Base-by-base conservation (phyloP, 2,797 vertebrate genomes). In the Spheniscus humboldti region DNA sequence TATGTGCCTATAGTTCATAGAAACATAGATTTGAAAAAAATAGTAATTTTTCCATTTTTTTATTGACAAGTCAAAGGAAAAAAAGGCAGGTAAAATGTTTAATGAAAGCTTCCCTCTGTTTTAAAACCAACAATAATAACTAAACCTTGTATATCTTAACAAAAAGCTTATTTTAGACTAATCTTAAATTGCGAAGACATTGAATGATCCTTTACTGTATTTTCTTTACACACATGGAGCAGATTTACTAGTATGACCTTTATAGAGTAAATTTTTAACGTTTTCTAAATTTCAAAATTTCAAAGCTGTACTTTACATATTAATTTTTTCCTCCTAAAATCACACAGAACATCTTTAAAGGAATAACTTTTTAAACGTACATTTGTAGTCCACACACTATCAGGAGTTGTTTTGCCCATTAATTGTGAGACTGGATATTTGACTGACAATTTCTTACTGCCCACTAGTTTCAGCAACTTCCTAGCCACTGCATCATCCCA, bases 291-390 rank as follows among this genome's bases (percentile, higher is more conserved):
- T 73, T 69, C 18, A 47, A 17, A 4, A 31, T 59, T 53, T 69
- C 41, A 41, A 31, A 66, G 7, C 25, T 18, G 4, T 62, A 23
- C 2, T 14, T 23, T 11, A 15, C 1, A 0, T 10, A 9, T 20
- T 63, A 4, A 1, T 12, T n/a, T 90, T 85, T 30, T 39, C 27
- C 30, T 86, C 25, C 52, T 69, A 24, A 64, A 86, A 63, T 74
- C 22, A 27, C 19, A 28, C 6, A 39, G 6, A 33, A 10, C 56
- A 13, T n/a, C 23, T 71, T 67, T 56, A 78, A 66, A 86, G 3
- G 37, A 52, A 43, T 41, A 50, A 18, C 2, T 57, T 69, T 73
- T 55, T 24, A 30, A 78, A 63, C 1, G 4, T 41, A 8, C 3
- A 1, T 50, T 68, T 77, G 5, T 19, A 48, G 45, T 16, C 9